Evolutionary conservation across 2,888 invertebrate species (phyloP), one percentile per base, ranked within the genome.

Genomic region (Ichneumoninae sp.): DNA sequence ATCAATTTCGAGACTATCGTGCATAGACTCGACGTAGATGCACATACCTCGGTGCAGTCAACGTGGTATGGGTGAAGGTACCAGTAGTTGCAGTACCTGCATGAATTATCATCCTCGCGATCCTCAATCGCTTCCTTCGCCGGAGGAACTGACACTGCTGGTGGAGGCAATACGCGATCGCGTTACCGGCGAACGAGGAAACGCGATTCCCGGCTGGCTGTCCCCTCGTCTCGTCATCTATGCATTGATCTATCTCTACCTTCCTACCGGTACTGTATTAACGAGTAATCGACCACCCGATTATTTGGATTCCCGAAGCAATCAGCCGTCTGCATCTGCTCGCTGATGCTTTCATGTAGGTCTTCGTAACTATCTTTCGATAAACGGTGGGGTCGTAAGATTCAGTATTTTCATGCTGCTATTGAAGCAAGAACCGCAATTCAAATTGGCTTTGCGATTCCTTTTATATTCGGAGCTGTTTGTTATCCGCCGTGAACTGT

Each of bases 71-170:
- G 22, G 40, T 36, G 36, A 8, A 19, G 40, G 36, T 16, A 63
- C 30, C 13, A 3, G 36, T 66, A 66, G 40, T 40, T 66, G 66
- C 36, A n/a, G 36, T 40, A 66, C 40, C 66, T 52, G 52, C 22
- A 65, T 40, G 54, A 52, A 68, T 75, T 36, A 50, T 65, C 74
- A 81, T 81, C 40, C 52, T 52, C 68, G 5, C 71, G 71, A 52
- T 76, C 74, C 79, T 78, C 74, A 83, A 82, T 85, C 85, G 81
- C 85, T 88, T 86, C 78, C 78, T 85, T 85, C 80, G 85, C 44
- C 79, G 69, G 81, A 83, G 85, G 86, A 86, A 87, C 87, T 86
- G 86, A 86, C 86, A 76, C 75, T 75, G 80, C 80, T 74, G 63
- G 75, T 65, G 71, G 47, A 70, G 57, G 47, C 68, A 54, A 44